A percentile compares a stretch with the other conserved stretches of the same genome.
Evolutionary conservation across 2,113 vertebrate species (phyloP).

Genomic region (Larimichthys polyactis): DNA sequence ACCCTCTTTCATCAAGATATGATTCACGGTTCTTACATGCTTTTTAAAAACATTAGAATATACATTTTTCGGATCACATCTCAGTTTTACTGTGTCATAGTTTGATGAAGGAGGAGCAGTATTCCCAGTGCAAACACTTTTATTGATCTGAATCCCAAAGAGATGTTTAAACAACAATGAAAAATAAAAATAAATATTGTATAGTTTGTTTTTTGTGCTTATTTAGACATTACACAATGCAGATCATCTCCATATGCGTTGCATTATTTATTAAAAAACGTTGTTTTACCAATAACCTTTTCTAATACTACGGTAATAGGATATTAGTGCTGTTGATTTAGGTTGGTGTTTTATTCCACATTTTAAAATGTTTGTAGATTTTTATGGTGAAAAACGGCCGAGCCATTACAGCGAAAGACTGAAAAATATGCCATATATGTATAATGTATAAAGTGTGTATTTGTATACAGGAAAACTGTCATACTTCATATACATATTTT

Average conservation of each 20-base stretch:
- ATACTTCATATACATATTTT: too few species aligned
- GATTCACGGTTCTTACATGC: neutral
- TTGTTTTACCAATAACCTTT: too few species aligned
- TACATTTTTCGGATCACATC: neutral
- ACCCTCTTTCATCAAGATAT: constrained; percentile 42
- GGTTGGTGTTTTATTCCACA: too few species aligned
- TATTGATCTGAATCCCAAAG: neutral
- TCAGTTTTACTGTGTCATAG: neutral
- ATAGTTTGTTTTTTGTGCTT: neutral
- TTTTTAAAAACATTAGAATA: neutral
- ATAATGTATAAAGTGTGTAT: too few species aligned
- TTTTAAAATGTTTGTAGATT: too few species aligned
- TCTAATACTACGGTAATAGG: too few species aligned
- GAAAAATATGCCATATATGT: too few species aligned
- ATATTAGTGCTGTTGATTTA: too few species aligned
- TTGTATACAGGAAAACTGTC: too few species aligned
- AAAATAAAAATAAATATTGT: neutral
- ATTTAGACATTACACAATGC: neutral
- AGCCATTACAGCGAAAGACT: too few species aligned
- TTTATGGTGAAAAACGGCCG: too few species aligned
- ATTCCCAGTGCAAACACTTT: constrained; percentile 11
- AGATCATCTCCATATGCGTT: neutral
- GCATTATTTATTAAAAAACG: neutral
- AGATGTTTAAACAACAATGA: neutral
- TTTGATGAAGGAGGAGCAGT: constrained; percentile 45